A percentile compares a stretch with the other conserved stretches of the same genome.
These are phyloP conservation scores for Pleuronectes platessa DNA, from an alignment of 2,113 vertebrate species.

Conservation along the genomic window DNA sequence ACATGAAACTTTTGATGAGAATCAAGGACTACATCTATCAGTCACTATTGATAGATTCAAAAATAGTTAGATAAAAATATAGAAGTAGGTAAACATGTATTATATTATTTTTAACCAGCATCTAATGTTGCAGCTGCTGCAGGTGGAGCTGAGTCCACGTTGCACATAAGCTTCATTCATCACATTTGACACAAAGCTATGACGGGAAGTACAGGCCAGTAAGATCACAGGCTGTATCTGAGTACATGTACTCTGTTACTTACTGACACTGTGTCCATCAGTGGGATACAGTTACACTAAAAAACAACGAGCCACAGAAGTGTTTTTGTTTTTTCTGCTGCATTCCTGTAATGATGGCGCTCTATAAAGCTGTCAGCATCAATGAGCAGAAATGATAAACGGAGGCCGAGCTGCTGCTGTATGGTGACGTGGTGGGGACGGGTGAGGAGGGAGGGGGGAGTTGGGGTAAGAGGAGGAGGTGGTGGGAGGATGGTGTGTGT, in stretches of 20 bases:
- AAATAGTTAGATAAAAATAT: no score
- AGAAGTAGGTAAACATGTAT: neutral
- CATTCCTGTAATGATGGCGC: slow-evolving; percentile 56
- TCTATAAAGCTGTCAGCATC: slow-evolving; percentile 74
- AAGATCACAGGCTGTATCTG: neutral
- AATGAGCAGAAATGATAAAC: slow-evolving; percentile 73
- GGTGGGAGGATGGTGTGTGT: fast-evolving
- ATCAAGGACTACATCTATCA: neutral
- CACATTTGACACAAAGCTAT: neutral
- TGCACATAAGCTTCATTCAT: neutral
- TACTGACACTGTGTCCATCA: neutral
- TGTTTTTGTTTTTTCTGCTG: slow-evolving; percentile 18
- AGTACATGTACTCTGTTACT: no score
- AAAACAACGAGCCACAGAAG: neutral
- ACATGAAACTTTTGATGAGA: no score
- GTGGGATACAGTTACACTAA: neutral
- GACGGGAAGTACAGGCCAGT: neutral
- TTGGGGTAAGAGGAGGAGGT: neutral
- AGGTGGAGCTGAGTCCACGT: neutral
- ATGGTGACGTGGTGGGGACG: slow-evolving; percentile 31
- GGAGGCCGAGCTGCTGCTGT: slow-evolving; percentile 33
- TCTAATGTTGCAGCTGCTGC: neutral
- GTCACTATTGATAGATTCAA: no score
- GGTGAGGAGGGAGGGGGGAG: neutral
- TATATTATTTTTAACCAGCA: neutral